Evolutionary conservation across 2,113 vertebrate genomes (phyloP).

Genomic region (Heliornis fulica): DNA sequence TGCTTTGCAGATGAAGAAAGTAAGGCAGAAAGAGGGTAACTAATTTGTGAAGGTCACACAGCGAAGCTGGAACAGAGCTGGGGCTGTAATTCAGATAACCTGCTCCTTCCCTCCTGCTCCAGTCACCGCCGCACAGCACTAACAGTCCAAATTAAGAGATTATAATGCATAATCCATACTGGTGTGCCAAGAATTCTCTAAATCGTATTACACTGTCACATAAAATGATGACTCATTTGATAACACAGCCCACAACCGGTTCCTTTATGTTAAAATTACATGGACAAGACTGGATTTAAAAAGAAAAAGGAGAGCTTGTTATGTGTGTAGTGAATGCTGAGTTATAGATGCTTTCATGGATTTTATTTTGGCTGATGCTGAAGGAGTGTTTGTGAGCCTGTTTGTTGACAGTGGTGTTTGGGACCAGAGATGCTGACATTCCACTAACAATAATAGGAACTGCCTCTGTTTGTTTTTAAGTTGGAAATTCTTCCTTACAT

Average conservation of each 20-base stretch:
- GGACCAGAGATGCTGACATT: constrained; percentile 51
- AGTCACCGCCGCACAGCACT: not conserved
- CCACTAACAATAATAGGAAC: constrained; percentile 57
- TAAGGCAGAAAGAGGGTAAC: not conserved
- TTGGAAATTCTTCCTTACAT: constrained; percentile 49
- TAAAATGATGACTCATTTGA: constrained; percentile 60
- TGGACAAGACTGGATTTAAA: constrained; percentile 39
- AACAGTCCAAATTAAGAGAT: constrained; percentile 39
- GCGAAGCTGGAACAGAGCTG: not conserved
- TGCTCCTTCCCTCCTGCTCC: not conserved
- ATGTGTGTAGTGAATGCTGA: constrained; percentile 50
- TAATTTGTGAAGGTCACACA: not conserved
- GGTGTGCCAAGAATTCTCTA: constrained; percentile 53
- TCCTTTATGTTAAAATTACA: constrained; percentile 59
- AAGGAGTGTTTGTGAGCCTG: constrained; percentile 53
- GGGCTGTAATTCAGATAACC: not conserved
- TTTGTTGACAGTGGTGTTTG: constrained; percentile 44
- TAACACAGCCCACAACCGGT: constrained; percentile 11
- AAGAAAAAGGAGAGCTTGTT: constrained; percentile 58
- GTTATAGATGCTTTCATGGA: constrained; percentile 53
- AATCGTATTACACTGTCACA: constrained; percentile 37
- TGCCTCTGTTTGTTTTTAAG: constrained; percentile 58
- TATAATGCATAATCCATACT: constrained; percentile 52
- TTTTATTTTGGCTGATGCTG: constrained; percentile 64
- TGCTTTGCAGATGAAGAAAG: not conserved